A percentile compares a stretch with the other conserved stretches of the same genome.
Evolutionary conservation across 2,888 invertebrate species (phyloP).

Genomic region (Drosophila testacea): DNA sequence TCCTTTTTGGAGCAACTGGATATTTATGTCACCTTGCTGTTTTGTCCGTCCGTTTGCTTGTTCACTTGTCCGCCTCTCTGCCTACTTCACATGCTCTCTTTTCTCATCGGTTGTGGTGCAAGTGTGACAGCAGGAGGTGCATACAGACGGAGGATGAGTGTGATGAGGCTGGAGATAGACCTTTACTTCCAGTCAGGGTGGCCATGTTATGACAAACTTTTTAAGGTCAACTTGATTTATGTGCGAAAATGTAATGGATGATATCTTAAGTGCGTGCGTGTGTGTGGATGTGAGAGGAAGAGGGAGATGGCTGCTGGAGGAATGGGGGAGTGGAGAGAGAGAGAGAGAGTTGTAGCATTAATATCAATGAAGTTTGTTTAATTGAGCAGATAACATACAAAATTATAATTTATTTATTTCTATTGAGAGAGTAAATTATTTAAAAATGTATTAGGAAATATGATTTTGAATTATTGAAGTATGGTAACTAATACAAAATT

Average conservation of each 20-base stretch:
- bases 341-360: neutral
- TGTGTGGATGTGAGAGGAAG: neutral
- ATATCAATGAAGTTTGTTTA: slow-evolving; percentile 1
- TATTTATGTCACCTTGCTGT: slow-evolving; percentile 77
- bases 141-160: neutral
- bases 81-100: neutral
- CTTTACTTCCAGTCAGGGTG: slow-evolving; percentile 31
- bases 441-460: no score
- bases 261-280: slow-evolving; percentile 16
- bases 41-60: slow-evolving; percentile 13
- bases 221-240: slow-evolving; percentile 78
- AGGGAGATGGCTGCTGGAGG: neutral
- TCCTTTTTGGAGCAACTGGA: slow-evolving; percentile 71
- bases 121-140: neutral
- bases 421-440: no score
- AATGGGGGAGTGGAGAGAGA: neutral
- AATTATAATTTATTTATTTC: no score
- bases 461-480: no score
- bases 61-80: slow-evolving; percentile 5
- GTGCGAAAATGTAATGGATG: slow-evolving; percentile 59
- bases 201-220: slow-evolving; percentile 66
- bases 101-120: slow-evolving; percentile 14
- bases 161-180: neutral
- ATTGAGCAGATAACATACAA: neutral
- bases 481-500: no score